Conservation (phyloP, 2,113 vertebrate species). For the Chaenogobius annularis region DNA sequence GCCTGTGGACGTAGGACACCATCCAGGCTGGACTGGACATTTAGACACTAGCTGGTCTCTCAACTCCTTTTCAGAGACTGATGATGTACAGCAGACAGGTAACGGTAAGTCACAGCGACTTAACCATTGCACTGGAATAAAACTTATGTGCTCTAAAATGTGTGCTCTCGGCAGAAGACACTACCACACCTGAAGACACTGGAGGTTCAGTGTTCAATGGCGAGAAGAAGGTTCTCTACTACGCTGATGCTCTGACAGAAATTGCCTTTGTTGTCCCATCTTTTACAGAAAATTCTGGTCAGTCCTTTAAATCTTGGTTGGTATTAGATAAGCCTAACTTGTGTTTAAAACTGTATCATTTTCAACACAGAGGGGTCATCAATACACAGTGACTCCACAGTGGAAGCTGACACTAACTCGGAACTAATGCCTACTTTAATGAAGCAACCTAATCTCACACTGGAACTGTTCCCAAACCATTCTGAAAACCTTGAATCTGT, state of each 20-base stretch:
- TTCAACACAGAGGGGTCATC: slow-evolving; percentile 83
- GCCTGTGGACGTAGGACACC: slow-evolving; percentile 89
- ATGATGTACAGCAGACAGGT: slow-evolving; percentile 81
- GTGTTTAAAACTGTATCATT: slow-evolving; percentile 5
- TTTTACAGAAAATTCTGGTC: slow-evolving; percentile 85
- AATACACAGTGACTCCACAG: slow-evolving; percentile 87
- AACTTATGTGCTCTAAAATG: not conserved
- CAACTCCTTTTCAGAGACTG: slow-evolving; percentile 81
- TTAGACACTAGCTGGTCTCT: slow-evolving; percentile 94
- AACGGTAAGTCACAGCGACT: not conserved
- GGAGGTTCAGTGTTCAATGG: slow-evolving; percentile 93
- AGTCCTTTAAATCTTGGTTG: slow-evolving; percentile 46
- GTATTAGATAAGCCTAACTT: not conserved
- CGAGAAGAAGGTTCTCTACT: slow-evolving; percentile 93
- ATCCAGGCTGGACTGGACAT: slow-evolving; percentile 94
- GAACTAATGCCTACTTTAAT: slow-evolving; percentile 84
- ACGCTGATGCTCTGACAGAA: slow-evolving; percentile 93
- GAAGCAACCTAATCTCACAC: slow-evolving; percentile 88
- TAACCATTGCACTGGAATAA: not conserved
- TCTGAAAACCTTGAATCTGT: slow-evolving; percentile 88
- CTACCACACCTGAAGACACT: slow-evolving; percentile 79
- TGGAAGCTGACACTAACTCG: slow-evolving; percentile 87
- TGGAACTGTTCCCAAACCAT: slow-evolving; percentile 92
- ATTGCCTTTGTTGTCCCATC: slow-evolving; percentile 95
- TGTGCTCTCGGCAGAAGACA: slow-evolving; percentile 77